Base-by-base conservation (phyloP, 2,797 vertebrate species). In the Amazonetta brasiliensis region DNA sequence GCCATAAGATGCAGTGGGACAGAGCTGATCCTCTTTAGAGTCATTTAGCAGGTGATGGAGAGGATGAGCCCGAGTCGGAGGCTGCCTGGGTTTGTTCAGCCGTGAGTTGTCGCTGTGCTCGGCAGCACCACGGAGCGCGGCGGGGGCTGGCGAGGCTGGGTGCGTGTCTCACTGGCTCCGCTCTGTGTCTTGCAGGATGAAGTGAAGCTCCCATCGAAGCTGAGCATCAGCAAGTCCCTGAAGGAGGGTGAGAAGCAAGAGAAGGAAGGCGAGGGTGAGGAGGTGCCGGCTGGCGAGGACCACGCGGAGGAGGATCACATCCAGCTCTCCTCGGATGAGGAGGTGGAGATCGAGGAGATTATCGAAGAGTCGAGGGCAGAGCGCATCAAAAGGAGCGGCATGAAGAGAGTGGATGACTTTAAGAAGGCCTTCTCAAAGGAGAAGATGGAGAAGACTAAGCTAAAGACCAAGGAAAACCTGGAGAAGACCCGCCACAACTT, bases 361-460 rank as follows among this genome's bases (percentile, higher is more conserved):
- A 98, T 99, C 0, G 99, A 99, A 95, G 99, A 99, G 97, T 99
- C 99, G 31, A 98, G 99, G 43, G 98, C 99, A 30, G 98, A 99
- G 87, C 99, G 99, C 72, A 98, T 99, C 95, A 99, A 99, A 88
- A 99, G 98, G 91, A 98, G 98, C 2, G 98, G 99, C 87, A 98
- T 99, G 98, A 98, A 99, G 94, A 98, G 98, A 69, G 98, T 99
- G 94, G 99, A 99, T 88, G 98, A 99, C 98, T 98, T 99, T 91
- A 99, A 99, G 98, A 99, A 99, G 95, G 99, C 98, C 69, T 99
- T 99, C 97, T 99, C 99, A 93, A 99, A 99, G 97, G 99, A 99
- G 97, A 98, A 99, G 94, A 99, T 99, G 98, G 99, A 99, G 96
- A 99, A 99, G 97, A 99, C 99, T 74, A 99, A 97, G 96, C 98